Percentiles rank a stretch among this genome's conserved stretches.
Evolutionary conservation across 2,113 vertebrate species (phyloP).

Genomic region (Scatophagus argus): DNA sequence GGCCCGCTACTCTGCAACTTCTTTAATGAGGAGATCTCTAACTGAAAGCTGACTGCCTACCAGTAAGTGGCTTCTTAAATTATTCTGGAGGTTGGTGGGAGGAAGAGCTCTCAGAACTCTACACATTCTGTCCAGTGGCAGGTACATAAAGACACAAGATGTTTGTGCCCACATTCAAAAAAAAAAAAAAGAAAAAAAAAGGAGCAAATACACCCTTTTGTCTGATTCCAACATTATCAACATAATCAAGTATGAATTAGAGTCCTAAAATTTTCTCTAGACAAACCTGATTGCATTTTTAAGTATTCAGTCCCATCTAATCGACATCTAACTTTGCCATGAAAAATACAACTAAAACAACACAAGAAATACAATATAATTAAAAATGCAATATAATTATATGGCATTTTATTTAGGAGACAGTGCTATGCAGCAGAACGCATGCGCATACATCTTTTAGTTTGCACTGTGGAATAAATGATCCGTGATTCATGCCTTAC

Average conservation of each 20-base stretch:
- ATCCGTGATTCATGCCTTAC: not conserved
- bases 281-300: not conserved
- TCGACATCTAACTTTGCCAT: not conserved
- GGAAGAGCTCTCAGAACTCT: constrained; percentile 4
- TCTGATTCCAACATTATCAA: not conserved
- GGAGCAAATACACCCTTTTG: not conserved
- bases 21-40: constrained; percentile 50
- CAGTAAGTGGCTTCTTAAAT: constrained; percentile 50
- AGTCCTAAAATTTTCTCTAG: not conserved
- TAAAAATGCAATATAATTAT: too few species aligned
- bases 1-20: constrained; percentile 18
- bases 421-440: not conserved
- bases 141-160: not conserved
- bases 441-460: not conserved
- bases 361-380: too few species aligned
- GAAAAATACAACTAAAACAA: not conserved
- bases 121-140: not conserved
- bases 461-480: not conserved
- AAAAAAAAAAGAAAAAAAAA: too few species aligned
- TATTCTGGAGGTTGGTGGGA: constrained; percentile 21
- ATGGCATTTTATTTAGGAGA: not conserved
- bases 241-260: not conserved
- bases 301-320: not conserved
- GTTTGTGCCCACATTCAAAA: constrained; percentile 1
- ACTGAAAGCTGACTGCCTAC: constrained; percentile 29